These are phyloP conservation scores for Leucoraja ocellata DNA, from an alignment of 2,797 vertebrate species.

Conservation along the genomic window DNA sequence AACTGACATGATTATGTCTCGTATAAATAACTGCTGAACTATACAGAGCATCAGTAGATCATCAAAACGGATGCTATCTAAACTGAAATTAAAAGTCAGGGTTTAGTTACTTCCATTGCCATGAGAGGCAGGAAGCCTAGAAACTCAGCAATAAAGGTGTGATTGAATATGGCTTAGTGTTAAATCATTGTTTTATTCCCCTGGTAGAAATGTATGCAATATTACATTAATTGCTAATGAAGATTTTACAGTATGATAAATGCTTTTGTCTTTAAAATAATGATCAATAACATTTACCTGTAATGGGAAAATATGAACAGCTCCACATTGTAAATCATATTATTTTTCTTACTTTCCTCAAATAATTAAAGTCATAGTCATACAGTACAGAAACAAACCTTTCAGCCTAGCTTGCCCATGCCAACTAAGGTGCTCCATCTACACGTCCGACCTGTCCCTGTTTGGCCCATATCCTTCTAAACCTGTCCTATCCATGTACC, in stretches of 20 bases:
- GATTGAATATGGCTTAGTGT: not conserved
- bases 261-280: not conserved
- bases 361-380: not conserved
- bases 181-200: not conserved
- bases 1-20: not conserved
- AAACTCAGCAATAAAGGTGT: not conserved
- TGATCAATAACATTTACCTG: slow-evolving; percentile 3
- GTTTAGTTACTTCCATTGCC: not conserved
- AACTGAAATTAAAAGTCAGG: not conserved
- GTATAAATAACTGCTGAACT: not conserved
- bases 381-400: no score
- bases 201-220: not conserved
- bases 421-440: no score
- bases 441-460: no score
- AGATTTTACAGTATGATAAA: not conserved
- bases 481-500: no score
- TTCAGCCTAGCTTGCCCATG: no score
- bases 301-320: not conserved
- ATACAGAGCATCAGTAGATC: not conserved
- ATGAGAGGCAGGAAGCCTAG: not conserved
- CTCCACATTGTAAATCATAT: not conserved
- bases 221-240: slow-evolving; percentile 1
- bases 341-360: not conserved
- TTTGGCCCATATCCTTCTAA: no score
- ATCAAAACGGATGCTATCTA: not conserved